Evolutionary conservation across 2,888 invertebrate genomes (phyloP), one percentile per base, ranked within the genome.

Genomic region (Cynaeus angustus): DNA sequence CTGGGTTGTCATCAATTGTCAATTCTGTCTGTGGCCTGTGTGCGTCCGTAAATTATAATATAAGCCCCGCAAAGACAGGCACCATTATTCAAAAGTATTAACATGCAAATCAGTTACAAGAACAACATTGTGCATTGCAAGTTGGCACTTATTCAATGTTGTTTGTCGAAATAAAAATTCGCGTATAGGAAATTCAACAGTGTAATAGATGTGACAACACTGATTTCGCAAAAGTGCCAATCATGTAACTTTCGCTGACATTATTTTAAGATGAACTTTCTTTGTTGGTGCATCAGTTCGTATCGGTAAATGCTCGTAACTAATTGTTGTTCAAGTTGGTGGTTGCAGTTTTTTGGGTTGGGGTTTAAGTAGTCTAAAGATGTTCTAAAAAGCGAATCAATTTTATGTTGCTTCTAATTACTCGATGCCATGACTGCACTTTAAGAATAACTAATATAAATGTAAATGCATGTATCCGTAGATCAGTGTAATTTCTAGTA

Each of bases 41-140:
- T 16, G 33, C 38, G 53, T 58, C 52, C 46, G 66, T 58, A 70
- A 70, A 61, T 67, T 59, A 66, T 66, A 48, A 64, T 66, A 67
- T 59, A 52, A 58, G 41, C n/a, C 50, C 50, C 66, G n/a, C 45
- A 13, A 21, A 53, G 65, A 59, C 67, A 67, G 59, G 38, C 50
- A 50, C 50, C 67, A 67, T 67, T 67, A 67, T 67, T 67, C 68
- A 61, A 61, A 68, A 68, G 53, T 53, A 61, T 68, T 68, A 61
- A 68, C 68, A 68, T 68, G 68, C 68, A 68, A 68, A 68, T 68
- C 68, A 68, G 52, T 68, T 68, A 61, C 53, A 53, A 61, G 68
- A 68, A 68, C 53, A 68, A 61, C 68, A 61, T 52, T 45, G 16
- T 61, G 68, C 52, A 61, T 46, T 55, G 50, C 55, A 56, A 66